phyloP scores from a whole-genome alignment of 2,888 invertebrate genomes.

The Drosophila kokeensis region DNA sequence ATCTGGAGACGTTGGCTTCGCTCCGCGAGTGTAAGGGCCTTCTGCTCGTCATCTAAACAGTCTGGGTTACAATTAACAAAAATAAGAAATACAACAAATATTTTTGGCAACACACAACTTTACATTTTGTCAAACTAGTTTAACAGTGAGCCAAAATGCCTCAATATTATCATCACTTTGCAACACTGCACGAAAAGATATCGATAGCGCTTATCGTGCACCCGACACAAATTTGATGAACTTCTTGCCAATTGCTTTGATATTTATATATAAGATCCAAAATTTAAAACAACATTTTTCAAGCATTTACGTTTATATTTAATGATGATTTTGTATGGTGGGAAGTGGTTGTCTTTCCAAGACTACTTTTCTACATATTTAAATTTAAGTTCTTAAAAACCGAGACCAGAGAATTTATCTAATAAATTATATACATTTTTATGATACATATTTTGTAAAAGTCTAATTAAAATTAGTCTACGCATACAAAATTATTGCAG shows the following conservation, averaged over 20 bases:
- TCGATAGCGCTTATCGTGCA: neutral
- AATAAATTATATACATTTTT: slow-evolving; percentile 48
- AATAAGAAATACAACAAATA: neutral
- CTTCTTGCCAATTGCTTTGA: neutral
- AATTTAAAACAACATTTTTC: neutral
- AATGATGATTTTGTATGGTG: slow-evolving; percentile 22
- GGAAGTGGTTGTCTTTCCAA: slow-evolving; percentile 27
- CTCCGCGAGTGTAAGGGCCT: slow-evolving; percentile 17
- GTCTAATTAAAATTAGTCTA: slow-evolving; percentile 18
- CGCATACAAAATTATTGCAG: slow-evolving; percentile 5
- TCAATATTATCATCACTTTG: neutral
- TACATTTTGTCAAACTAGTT: neutral
- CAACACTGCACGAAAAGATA: neutral
- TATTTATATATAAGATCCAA: neutral
- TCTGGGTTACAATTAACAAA: neutral
- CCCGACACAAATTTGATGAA: slow-evolving; percentile 1
- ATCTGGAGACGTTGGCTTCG: neutral
- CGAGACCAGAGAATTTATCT: slow-evolving; percentile 35
- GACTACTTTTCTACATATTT: slow-evolving; percentile 29
- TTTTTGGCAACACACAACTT: neutral
- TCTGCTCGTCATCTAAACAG: slow-evolving; percentile 23
- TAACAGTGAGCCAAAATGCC: neutral
- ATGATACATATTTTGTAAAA: slow-evolving; percentile 23
- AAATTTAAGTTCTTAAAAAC: slow-evolving; percentile 35
- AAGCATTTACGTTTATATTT: neutral